Evolutionary conservation across 2,113 vertebrate species (phyloP), one percentile per base, ranked within the genome.

Genomic region (Thalassarche chlororhynchos): DNA sequence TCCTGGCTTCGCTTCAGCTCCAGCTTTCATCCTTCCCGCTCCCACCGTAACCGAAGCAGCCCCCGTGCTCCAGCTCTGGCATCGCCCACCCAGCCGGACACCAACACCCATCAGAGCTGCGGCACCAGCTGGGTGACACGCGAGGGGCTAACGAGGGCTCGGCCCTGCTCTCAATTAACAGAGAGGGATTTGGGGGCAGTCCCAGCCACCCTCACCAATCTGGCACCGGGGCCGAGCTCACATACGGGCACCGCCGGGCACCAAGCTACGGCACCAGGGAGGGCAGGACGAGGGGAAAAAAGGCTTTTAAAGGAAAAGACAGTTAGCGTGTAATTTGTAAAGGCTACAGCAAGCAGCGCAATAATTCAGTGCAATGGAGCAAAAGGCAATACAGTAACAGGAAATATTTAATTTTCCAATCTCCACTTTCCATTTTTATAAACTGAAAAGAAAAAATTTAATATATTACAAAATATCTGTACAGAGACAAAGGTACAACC

Each of bases 391-490:
- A 97, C 97, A 98, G 91, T 97, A 98, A 98, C 96, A 98, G 98
- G 98, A 98, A 98, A 98, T 98, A 98, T 98, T 98, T 98, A 98
- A 98, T 98, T 97, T 98, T 98, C 97, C 98, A 98, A 98, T 99
- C 98, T 98, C 98, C 98, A 98, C 98, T 98, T 98, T 99, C 98
- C 98, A 97, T 99, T 99, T 97, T 99, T 99, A 99, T 98, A 98
- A 99, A 99, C 98, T 94, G 96, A 99, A 99, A 98, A 95, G 90
- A 98, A 97, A 98, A 98, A 95, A 97, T 96, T 97, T 87, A 97
- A 98, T 98, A 99, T 98, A 98, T 99, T 99, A 99, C 99, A 99
- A 99, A 99, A 99, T 99, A 99, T 98, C 98, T 99, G 98, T 99
- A 99, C 99, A 99, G 98, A 98, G 97, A 98, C 98, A 99, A 97